phyloP scores from a whole-genome alignment of 2,113 vertebrate genomes.

The Protobothrops flavoviridis region DNA sequence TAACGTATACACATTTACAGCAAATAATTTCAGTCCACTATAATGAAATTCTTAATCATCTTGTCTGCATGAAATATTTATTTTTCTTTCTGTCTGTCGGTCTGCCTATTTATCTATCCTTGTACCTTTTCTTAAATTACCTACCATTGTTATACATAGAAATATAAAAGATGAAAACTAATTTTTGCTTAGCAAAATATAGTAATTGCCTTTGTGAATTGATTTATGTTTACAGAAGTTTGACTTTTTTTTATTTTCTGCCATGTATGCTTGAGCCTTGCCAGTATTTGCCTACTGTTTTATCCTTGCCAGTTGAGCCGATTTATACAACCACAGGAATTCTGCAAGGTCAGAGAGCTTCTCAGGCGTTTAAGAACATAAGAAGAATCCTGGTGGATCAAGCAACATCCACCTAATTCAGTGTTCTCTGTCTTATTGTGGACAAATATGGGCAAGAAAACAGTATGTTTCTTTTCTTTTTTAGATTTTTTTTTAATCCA shows the following conservation, averaged over 20 bases:
- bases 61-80: neutral
- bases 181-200: neutral
- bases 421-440: neutral
- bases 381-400: neutral
- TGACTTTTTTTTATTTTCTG: neutral
- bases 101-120: neutral
- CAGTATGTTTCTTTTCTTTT: neutral
- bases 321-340: neutral
- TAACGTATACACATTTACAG: constrained; percentile 34
- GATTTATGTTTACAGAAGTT: neutral
- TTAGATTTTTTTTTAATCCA: neutral
- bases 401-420: neutral
- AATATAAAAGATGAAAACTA: neutral
- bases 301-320: neutral
- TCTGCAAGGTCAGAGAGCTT: neutral
- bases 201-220: neutral
- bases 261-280: neutral
- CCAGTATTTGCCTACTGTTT: neutral
- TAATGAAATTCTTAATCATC: constrained; percentile 10
- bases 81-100: neutral
- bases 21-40: constrained; percentile 24
- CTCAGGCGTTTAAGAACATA: neutral
- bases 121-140: neutral
- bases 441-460: neutral
- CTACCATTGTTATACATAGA: neutral